Evolutionary conservation across 2,888 invertebrate genomes (phyloP), one percentile per base, ranked within the genome.

Genomic region (Sphinx pinastri): DNA sequence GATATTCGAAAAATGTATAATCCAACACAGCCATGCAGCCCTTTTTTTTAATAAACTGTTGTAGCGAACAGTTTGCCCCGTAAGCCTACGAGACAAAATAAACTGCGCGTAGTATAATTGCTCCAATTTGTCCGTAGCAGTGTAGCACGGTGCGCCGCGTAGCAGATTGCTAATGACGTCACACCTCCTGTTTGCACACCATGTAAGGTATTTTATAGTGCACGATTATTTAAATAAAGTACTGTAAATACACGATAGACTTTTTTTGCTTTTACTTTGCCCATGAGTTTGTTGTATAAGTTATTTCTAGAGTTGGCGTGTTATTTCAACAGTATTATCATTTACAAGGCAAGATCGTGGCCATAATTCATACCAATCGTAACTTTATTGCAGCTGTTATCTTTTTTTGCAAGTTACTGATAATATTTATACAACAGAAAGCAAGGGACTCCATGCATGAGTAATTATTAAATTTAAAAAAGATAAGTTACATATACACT

Each of bases 91-190:
- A 81, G 84, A 84, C 87, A 89, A 89, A 89, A 88, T 87, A 88
- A 88, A 84, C 75, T 79, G 81, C 79, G 78, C 79, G 75, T 74
- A 77, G 80, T 84, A 82, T 92, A 92, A 92, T 91, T 92, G 90
- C 85, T 84, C 83, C 90, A 91, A 92, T 91, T 90, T 91, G 87
- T 83, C 78, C 79, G 76, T 79, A 80, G 86, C 89, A 87, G 77
- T 76, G 80, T 79, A 80, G 86, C 88, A 84, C 84, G 87, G 77
- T 76, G 80, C 79, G 74, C 59, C 74, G 74, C 76, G 80, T 76
- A 79, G 81, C 83, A 83, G 85, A 85, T 86, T 86, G 87, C 85
- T 89, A 87, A 90, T 91, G 90, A 89, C 87, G 86, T 87, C 89
- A 86, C 86, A 86, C 69, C 67, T 71, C 25, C 55, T 51, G 59